Evolutionary conservation across 2,797 vertebrate species (phyloP).

Genomic region (Neoniphon sammara): DNA sequence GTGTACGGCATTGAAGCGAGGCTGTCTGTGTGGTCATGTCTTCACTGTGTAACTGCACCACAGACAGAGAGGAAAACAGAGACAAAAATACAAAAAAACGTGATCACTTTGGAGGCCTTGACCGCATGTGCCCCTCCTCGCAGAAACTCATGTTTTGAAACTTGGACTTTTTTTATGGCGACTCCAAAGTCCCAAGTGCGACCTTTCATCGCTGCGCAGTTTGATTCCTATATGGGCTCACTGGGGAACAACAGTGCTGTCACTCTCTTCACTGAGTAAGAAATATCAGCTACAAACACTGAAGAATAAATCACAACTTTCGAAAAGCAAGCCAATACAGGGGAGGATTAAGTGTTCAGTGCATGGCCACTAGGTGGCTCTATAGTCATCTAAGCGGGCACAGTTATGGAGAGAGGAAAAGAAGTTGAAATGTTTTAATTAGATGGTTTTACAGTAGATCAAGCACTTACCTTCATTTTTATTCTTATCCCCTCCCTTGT

Average conservation of each 20-base stretch:
- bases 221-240: neutral
- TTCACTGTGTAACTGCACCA: slow-evolving; percentile 11
- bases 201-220: slow-evolving; percentile 32
- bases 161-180: slow-evolving; percentile 34
- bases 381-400: neutral
- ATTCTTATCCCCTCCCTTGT: slow-evolving; percentile 85
- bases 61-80: neutral
- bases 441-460: neutral
- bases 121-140: neutral
- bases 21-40: slow-evolving; percentile 30
- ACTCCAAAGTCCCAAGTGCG: slow-evolving; percentile 51
- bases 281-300: neutral
- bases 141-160: slow-evolving; percentile 19
- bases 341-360: neutral
- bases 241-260: slow-evolving; percentile 4
- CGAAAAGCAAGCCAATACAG: neutral
- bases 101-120: neutral
- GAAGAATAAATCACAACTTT: neutral
- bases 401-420: neutral
- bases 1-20: slow-evolving; percentile 48
- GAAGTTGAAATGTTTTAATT: neutral
- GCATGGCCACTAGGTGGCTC: slow-evolving; percentile 48
- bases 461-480: slow-evolving; percentile 85
- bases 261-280: neutral
- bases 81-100: neutral